A percentile compares a stretch with the other conserved stretches of the same genome.
Evolutionary conservation across 2,888 invertebrate species (phyloP).

Genomic region (Diachrysia chrysitis): DNA sequence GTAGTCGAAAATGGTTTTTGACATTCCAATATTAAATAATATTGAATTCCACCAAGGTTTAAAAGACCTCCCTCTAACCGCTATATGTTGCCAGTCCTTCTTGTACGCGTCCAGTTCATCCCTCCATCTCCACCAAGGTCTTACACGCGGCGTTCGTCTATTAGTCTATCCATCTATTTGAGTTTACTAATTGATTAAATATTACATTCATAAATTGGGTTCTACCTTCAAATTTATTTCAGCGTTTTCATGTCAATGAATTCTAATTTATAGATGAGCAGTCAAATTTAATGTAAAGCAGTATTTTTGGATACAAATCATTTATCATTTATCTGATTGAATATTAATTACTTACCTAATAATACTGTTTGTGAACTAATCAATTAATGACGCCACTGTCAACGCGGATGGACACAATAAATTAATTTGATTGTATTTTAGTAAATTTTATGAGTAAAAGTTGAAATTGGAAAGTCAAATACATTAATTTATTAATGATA

Average conservation of each 20-base stretch:
- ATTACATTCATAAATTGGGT: neutral
- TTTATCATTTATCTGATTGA: neutral
- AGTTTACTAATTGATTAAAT: neutral
- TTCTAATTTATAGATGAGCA: neutral
- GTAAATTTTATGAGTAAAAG: neutral
- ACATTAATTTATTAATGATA: neutral
- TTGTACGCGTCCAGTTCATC: no score
- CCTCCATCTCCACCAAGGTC: no score
- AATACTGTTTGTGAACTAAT: slow-evolving; percentile 5
- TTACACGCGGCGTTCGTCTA: no score
- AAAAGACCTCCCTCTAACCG: no score
- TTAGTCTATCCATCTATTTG: no score
- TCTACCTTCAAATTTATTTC: neutral
- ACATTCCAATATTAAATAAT: no score
- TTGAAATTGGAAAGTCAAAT: neutral
- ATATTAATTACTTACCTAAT: slow-evolving; percentile 3
- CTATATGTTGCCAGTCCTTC: no score
- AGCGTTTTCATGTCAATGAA: neutral
- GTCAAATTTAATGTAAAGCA: neutral
- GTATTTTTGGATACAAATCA: slow-evolving; percentile 5
- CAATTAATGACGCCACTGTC: slow-evolving; percentile 7
- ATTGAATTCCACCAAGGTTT: no score
- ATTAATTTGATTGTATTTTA: neutral
- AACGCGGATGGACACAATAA: neutral
- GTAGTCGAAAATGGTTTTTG: no score